Evolutionary conservation across 2,113 vertebrate species (phyloP).

Genomic region (Platycercus adscitus): DNA sequence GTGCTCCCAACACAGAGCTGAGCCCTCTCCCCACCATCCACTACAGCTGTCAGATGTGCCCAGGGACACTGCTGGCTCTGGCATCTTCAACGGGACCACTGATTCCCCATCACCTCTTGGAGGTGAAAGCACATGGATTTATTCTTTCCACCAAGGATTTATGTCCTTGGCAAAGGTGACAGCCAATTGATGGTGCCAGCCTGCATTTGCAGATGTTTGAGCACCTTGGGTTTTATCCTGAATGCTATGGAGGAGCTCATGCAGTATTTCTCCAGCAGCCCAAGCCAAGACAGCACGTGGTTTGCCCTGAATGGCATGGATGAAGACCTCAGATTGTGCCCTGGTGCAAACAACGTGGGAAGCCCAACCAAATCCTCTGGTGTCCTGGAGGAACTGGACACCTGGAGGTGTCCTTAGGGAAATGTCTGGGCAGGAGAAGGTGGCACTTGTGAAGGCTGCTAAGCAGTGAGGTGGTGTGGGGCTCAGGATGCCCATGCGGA

Average conservation of each 20-base stretch:
- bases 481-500: background rate
- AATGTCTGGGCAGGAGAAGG: background rate
- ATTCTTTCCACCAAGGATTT: background rate
- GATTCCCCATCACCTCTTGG: background rate
- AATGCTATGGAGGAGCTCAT: no score
- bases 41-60: background rate
- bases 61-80: background rate
- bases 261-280: background rate
- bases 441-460: background rate
- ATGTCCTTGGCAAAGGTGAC: background rate
- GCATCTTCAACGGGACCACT: background rate
- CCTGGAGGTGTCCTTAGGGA: background rate
- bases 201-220: background rate
- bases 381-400: background rate
- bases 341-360: background rate
- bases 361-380: background rate
- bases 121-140: background rate
- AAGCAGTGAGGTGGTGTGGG: background rate
- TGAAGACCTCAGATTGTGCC: background rate
- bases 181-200: background rate
- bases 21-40: background rate
- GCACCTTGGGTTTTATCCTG: background rate
- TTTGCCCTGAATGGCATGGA: background rate
- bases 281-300: background rate
- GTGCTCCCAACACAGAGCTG: background rate